These are phyloP conservation scores for Limnothrissa miodon DNA, from an alignment of 2,113 vertebrate genomes.

Conservation along the genomic window DNA sequence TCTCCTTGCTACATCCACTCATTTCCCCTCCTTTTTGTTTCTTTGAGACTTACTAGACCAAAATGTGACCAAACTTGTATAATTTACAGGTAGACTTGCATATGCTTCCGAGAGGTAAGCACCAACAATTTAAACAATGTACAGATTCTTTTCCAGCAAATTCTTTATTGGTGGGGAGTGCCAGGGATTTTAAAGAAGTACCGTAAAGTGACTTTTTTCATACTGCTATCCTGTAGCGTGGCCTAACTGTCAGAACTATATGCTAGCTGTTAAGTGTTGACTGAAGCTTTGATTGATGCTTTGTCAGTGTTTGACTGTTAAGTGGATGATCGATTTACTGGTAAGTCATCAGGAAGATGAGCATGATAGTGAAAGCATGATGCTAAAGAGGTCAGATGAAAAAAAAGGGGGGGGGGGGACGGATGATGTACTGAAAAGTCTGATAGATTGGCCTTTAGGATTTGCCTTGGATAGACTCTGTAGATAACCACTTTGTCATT, in stretches of 20 bases:
- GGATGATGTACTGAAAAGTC: constrained; percentile 30
- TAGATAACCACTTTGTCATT: constrained; percentile 37
- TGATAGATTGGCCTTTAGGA: constrained; percentile 33
- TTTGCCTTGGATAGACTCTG: constrained; percentile 51
- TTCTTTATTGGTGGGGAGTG: constrained; percentile 39
- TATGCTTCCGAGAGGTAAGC: constrained; percentile 23
- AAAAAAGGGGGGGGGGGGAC: neutral
- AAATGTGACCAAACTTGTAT: constrained; percentile 54
- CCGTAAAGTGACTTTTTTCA: constrained; percentile 47
- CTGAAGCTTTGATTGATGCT: constrained; percentile 35
- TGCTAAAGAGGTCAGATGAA: neutral
- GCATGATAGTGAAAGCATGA: constrained; percentile 3
- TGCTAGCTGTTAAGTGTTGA: constrained; percentile 35
- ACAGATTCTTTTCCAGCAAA: constrained; percentile 52
- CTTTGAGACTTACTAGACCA: constrained; percentile 40
- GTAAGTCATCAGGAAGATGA: constrained; percentile 25
- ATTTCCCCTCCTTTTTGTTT: neutral
- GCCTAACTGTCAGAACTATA: constrained; percentile 34
- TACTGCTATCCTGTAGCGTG: constrained; percentile 48
- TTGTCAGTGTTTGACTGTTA: constrained; percentile 36
- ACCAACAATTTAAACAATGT: constrained; percentile 40
- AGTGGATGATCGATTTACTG: constrained; percentile 24
- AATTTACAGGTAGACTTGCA: constrained; percentile 46
- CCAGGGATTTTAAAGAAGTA: constrained; percentile 41
- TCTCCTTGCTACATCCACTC: constrained; percentile 13